Base-by-base conservation (phyloP, 30 jellyfish, hydroid and myxozoan species). In the Turritopsis dohrnii region DNA sequence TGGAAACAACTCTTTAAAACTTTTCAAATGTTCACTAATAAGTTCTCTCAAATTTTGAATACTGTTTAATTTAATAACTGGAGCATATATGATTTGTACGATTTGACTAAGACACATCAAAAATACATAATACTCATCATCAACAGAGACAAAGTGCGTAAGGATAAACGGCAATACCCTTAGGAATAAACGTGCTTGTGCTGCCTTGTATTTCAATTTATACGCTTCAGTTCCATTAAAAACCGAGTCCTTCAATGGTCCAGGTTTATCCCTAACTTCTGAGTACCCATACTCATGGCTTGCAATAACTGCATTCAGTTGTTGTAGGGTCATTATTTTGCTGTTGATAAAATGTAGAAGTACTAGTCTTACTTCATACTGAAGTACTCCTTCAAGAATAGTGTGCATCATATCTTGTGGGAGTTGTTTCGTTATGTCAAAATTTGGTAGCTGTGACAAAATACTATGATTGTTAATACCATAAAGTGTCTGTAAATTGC, bases 341-440 rank as follows among this genome's bases (percentile, higher is more conserved):
- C 77, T 69, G 9, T 66, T 25, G 53, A 52, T 79, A 52, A 30
- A 79, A 52, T 22, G 77, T 22, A 28, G 52, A 21, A 28, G 66
- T n/a, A 29, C 74, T 65, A 54, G 26, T 29, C 85, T 71, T 23
- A 18, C 16, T 52, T 83, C 89, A 31, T 84, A 84, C 28, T 74
- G 90, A 1, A 75, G 87, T 21, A 74, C 71, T 21, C 90, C 87
- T 84, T 84, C 87, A 13, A 72, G 74, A 66, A 84, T 25, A 13
- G 87, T 75, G 65, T 84, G 90, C 90, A 84, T 84, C 22, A 84
- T 74, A 27, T 84, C 90, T 28, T 84, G 90, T 18, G 90, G 90
- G 24, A 84, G 52, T 52, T 84, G 90, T 52, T 53, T 74, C 24
- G 83, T 29, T 18, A 84, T 52, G 52, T 84, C 90, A 84, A 84